Base-by-base conservation (phyloP, 2,797 vertebrate genomes). In the Coendou prehensilis region DNA sequence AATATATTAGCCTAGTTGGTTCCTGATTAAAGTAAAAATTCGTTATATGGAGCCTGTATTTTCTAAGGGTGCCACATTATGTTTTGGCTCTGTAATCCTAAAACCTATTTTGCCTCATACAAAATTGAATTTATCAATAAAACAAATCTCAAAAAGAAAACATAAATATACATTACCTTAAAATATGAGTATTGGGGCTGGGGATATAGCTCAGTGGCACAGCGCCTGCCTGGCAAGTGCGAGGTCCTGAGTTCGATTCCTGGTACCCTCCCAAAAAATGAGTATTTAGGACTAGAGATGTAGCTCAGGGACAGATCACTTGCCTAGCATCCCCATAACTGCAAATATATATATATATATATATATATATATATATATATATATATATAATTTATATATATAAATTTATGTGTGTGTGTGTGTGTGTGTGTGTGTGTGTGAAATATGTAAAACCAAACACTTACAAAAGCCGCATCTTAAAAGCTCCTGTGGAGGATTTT, bases 391-490 rank as follows among this genome's bases (percentile, higher is more conserved):
- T 41, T 41, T 41, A 41, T 41, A 2, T 41, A 41, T 41, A 41
- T 41, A 41, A 41, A 41, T 41, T 41, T 41, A 41, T 86, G 86
- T 89, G 67, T 91, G 88, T 93, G 94, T 93, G 87, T 94, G 85
- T 80, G 75, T 41, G 37, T 41, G 37, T 86, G 86, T 89, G 75
- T 91, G 88, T 93, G 94, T 93, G 87, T 94, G 85, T 82, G 73
- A 87, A 95, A 69, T 63, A 90, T 63, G 10, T 63, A 92, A 97
- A 95, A 83, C 3, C 9, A 96, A 95, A 5, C 33, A 89, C 71
- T 91, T 96, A 85, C 33, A 79, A 92, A 96, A 71, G 26, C 73
- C 91, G 9, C 28, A 80, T 30, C 81, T 94, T 92, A 95, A 95
- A 89, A 76, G 9, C 14, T 92, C 20, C 47, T 92, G 93, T 90